Evolutionary conservation across 1,140 invertebrate species (phyloP).

Genomic region (Drosophila serrata): DNA sequence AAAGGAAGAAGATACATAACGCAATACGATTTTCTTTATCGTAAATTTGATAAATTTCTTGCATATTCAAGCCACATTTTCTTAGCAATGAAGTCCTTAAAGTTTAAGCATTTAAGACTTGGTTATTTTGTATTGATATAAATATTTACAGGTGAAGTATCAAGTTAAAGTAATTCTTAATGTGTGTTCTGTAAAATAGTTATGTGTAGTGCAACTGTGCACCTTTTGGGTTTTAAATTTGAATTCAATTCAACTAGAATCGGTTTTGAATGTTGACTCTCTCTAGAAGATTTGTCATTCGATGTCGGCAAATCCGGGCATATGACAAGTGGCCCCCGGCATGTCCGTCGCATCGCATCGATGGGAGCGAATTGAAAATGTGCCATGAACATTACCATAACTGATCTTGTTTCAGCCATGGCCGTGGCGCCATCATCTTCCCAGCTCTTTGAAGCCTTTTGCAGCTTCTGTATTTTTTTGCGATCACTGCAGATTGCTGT

Average conservation of each 20-base stretch:
- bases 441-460: conserved; percentile 37
- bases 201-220: conserved; percentile 2
- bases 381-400: conserved; percentile 78
- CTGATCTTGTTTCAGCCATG: conserved; percentile 74
- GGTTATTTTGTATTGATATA: too few relatives aligned
- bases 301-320: conserved; percentile 36
- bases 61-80: too few relatives aligned
- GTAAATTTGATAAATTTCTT: too few relatives aligned
- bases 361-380: conserved; percentile 57
- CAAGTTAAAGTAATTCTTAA: too few relatives aligned
- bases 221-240: conserved; percentile 13
- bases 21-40: too few relatives aligned
- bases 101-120: too few relatives aligned
- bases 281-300: conserved; percentile 45
- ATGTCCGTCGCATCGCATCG: conserved; percentile 17
- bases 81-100: too few relatives aligned
- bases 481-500: conserved; percentile 23
- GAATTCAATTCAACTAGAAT: conserved; percentile 14
- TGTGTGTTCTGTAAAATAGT: neutral
- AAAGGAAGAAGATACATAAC: neutral
- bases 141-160: too few relatives aligned
- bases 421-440: conserved; percentile 59
- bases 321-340: conserved; percentile 56
- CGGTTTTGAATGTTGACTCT: conserved; percentile 19
- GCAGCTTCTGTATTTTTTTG: conserved; percentile 51